Base-by-base conservation (phyloP, 1,140 invertebrate genomes). In the Phymorhynchus buccinoides region DNA sequence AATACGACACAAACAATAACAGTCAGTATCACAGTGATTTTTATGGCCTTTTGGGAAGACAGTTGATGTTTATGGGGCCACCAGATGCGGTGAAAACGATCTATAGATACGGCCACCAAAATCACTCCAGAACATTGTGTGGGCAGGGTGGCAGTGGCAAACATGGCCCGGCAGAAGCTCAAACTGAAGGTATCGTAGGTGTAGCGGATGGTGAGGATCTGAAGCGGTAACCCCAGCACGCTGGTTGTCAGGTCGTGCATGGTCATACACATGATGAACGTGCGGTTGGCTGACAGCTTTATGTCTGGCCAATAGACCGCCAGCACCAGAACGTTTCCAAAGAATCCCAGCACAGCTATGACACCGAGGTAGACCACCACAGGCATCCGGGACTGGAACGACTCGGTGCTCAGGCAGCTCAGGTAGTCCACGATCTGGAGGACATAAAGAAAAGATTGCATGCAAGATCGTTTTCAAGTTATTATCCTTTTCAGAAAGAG, bases 191-290 rank as follows among this genome's bases (percentile, higher is more conserved):
- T 88, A 7, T 62, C 82, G 22, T 87, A 86, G 41, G 88, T 87
- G 52, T 89, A 87, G 44, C 86, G 84, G 3, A 91, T 83, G 71
- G 91, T 90, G 39, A 89, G 87, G 22, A 91, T 88, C 84, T 91
- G 90, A 78, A 90, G 89, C 0, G 91, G 91, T 80, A 91, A 89
- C 0, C 88, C 88, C 30, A 92, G 32, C 3, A 83, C n/a, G 78
- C 90, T 91, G 35, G 84, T 88, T 3, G 87, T 66, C 16, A 92
- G 83, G 84, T 92, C 91, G 42, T 90, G 84, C n/a, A 89, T 75
- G 1, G 90, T 89, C 68, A 92, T 73, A 22, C 85, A 80, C 62
- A 90, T 80, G 73, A 92, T 89, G 84, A 91, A 92, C 16, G 84
- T 88, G 44, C 88, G 83, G 30, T 88, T 89, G 0, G 90, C 86